A percentile compares a stretch with the other conserved stretches of the same genome.
Evolutionary conservation across 2,888 invertebrate species (phyloP).

Genomic region (Torymus aiolomorphi): DNA sequence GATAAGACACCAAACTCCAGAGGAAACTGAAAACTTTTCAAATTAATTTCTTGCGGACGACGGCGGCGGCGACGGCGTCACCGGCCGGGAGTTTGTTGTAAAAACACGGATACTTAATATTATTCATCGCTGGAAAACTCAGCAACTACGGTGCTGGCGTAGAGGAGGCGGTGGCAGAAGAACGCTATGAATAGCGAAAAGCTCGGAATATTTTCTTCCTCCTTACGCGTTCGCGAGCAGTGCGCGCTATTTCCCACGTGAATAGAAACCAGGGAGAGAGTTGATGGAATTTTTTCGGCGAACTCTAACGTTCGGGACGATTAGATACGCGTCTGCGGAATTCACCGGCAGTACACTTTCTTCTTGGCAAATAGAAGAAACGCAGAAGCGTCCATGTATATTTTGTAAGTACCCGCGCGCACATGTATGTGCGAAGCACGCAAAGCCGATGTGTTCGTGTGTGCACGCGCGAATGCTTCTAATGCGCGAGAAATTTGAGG

Average conservation of each 20-base stretch:
- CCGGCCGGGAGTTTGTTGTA: constrained; percentile 32
- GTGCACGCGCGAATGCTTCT: too few relatives aligned
- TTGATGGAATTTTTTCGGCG: constrained; percentile 15
- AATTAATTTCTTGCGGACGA: constrained; percentile 50
- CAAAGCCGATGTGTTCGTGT: too few relatives aligned
- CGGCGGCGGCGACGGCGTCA: neutral
- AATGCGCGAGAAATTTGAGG: too few relatives aligned
- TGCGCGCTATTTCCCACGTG: constrained; percentile 24
- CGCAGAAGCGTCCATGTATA: too few relatives aligned
- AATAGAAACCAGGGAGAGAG: constrained; percentile 16
- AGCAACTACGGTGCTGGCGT: too few relatives aligned
- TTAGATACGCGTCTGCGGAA: neutral
- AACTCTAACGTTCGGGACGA: neutral
- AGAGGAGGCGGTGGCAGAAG: neutral
- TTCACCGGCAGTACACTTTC: neutral
- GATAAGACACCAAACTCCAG: constrained; percentile 13
- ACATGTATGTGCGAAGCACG: too few relatives aligned
- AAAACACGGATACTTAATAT: constrained; percentile 39
- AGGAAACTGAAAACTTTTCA: constrained; percentile 48
- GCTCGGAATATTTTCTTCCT: neutral
- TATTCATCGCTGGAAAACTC: constrained; percentile 28
- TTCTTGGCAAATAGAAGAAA: too few relatives aligned
- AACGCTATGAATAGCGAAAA: constrained; percentile 31
- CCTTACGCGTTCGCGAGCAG: neutral
- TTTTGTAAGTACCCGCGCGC: too few relatives aligned